These are phyloP conservation scores for Nebria ingens DNA, from an alignment of 1,140 invertebrate genomes.

Conservation along the genomic window DNA sequence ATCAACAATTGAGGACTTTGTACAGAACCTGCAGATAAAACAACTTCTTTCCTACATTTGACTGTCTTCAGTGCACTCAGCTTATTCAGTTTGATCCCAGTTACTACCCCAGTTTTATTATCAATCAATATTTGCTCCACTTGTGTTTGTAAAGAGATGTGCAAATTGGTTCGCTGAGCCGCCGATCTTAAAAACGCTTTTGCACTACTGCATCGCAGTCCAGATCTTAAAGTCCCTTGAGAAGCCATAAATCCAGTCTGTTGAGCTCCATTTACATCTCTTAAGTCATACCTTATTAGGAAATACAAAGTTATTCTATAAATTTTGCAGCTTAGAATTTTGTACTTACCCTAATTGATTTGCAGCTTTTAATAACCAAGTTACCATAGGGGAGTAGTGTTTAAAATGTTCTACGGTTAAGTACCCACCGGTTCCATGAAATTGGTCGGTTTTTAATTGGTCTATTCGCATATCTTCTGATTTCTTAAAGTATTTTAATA, in stretches of 20 bases:
- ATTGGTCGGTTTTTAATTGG: slow-evolving; percentile 43
- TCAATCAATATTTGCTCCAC: slow-evolving; percentile 55
- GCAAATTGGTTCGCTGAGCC: slow-evolving; percentile 58
- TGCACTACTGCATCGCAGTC: slow-evolving; percentile 69
- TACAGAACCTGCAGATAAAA: slow-evolving; percentile 60
- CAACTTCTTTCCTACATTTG: slow-evolving; percentile 51
- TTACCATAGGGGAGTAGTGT: slow-evolving; percentile 47
- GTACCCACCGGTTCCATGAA: slow-evolving; percentile 59
- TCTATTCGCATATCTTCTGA: slow-evolving; percentile 58
- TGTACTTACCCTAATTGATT: slow-evolving; percentile 46
- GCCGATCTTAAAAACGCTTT: slow-evolving; percentile 69
- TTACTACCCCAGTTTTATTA: slow-evolving; percentile 39
- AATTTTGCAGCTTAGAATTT: too few species aligned
- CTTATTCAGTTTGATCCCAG: slow-evolving; percentile 52
- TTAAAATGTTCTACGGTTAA: slow-evolving; percentile 54
- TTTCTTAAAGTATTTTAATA: slow-evolving; percentile 75
- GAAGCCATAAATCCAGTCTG: slow-evolving; percentile 63
- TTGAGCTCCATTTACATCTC: slow-evolving; percentile 63
- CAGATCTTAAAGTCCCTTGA: slow-evolving; percentile 69
- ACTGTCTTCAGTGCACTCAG: slow-evolving; percentile 36
- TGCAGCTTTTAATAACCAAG: slow-evolving; percentile 56
- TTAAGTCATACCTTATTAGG: slow-evolving; percentile 45
- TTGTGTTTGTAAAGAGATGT: slow-evolving; percentile 52
- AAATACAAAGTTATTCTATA: too few species aligned
- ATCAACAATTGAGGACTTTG: slow-evolving; percentile 70